Evolutionary conservation across 2,797 vertebrate genomes (phyloP).

Genomic region (Epinephelus malabaricus): DNA sequence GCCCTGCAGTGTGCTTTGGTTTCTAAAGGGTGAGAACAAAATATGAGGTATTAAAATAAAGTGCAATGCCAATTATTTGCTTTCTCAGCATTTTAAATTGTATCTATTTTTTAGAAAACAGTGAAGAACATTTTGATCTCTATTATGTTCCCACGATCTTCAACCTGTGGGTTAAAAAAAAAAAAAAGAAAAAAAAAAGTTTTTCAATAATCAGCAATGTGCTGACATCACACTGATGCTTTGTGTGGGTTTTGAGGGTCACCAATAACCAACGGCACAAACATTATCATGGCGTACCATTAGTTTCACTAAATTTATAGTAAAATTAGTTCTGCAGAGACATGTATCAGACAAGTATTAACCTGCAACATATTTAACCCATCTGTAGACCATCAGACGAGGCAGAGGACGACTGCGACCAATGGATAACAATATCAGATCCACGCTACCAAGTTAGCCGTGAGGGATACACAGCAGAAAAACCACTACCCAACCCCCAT

Average conservation of each 20-base stretch:
- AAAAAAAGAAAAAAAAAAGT: neutral
- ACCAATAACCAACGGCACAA: neutral
- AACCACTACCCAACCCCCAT: neutral
- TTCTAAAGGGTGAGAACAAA: neutral
- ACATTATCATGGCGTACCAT: neutral
- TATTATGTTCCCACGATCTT: neutral
- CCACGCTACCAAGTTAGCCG: slow-evolving; percentile 30
- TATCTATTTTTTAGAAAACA: neutral
- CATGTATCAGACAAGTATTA: slow-evolving; percentile 18
- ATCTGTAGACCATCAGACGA: slow-evolving; percentile 18
- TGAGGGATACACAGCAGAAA: slow-evolving; percentile 22
- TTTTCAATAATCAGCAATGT: neutral
- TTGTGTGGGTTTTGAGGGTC: neutral
- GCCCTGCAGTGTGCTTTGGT: neutral
- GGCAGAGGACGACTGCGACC: slow-evolving; percentile 28
- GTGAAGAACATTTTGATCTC: neutral
- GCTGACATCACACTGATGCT: neutral
- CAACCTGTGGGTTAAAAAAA: neutral
- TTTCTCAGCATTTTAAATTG: neutral
- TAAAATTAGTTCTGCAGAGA: neutral
- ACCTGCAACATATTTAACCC: slow-evolving; percentile 10
- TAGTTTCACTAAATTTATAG: neutral
- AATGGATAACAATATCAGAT: slow-evolving; percentile 25
- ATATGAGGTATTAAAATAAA: neutral
- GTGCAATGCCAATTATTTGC: neutral